Evolutionary conservation across 1,140 invertebrate genomes (phyloP).

Genomic region (Belonocnema kinseyi): DNA sequence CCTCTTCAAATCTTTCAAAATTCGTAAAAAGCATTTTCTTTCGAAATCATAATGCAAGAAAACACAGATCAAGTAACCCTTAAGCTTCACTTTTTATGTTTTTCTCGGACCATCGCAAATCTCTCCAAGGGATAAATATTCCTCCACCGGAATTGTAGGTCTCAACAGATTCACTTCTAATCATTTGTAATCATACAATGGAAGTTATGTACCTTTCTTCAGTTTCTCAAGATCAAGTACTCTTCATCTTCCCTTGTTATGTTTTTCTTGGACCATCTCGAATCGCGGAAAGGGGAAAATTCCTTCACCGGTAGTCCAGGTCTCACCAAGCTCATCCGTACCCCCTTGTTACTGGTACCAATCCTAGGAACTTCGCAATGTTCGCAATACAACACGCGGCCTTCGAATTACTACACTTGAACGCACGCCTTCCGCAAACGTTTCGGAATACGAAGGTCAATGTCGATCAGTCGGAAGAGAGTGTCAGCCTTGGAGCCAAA

Average conservation of each 20-base stretch:
- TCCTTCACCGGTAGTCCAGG: not conserved
- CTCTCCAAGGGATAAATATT: not conserved
- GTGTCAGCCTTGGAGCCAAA: constrained; percentile 25
- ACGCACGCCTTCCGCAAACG: constrained; percentile 15
- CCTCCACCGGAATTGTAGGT: not conserved
- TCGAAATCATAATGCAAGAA: too few relatives aligned
- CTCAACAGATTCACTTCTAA: not conserved
- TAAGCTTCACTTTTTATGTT: not conserved
- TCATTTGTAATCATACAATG: too few relatives aligned
- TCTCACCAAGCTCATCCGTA: not conserved
- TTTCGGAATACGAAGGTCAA: constrained; percentile 30
- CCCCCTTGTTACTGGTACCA: not conserved
- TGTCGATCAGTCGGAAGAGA: constrained; percentile 29
- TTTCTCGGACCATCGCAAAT: not conserved
- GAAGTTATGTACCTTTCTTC: too few relatives aligned
- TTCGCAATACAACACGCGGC: not conserved
- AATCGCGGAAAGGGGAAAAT: not conserved
- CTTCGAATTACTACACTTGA: constrained; percentile 18
- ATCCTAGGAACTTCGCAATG: constrained; percentile 3
- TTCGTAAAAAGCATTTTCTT: too few relatives aligned
- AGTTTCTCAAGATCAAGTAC: constrained; percentile 1
- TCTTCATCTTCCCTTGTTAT: not conserved
- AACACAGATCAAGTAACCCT: not conserved
- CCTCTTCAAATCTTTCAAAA: too few relatives aligned
- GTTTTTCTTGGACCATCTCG: not conserved